Conservation (phyloP, 2,113 vertebrate genomes). For the Isichthys henryi region DNA sequence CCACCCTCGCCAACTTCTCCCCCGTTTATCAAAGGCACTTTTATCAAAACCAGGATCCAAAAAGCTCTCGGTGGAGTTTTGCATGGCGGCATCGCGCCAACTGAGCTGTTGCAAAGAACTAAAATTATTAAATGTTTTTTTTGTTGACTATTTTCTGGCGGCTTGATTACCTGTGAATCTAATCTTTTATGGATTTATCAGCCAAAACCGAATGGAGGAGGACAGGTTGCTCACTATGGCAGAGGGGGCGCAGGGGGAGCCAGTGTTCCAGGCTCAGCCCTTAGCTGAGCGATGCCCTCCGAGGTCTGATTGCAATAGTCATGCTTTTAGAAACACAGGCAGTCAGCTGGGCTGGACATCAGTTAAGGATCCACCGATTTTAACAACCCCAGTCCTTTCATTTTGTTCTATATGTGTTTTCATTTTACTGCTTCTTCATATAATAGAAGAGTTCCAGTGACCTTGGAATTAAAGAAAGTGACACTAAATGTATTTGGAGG, state of each 20-base stretch:
- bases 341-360: not conserved
- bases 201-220: not conserved
- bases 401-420: not conserved
- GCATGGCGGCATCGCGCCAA: not conserved
- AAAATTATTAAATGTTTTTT: not conserved
- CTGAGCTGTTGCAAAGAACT: not conserved
- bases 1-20: not conserved
- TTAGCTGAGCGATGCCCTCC: not conserved
- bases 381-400: not conserved
- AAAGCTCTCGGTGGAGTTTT: not conserved
- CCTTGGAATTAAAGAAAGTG: not conserved
- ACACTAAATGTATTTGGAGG: not conserved
- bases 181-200: not conserved
- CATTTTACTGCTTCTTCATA: not conserved
- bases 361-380: not conserved
- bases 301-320: not conserved
- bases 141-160: not conserved
- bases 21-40: not conserved
- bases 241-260: not conserved
- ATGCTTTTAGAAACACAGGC: not conserved
- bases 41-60: not conserved
- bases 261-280: not conserved
- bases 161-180: not conserved
- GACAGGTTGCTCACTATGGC: not conserved
- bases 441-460: not conserved